Percentiles rank a stretch among this genome's conserved stretches.
Conservation (phyloP, 2,113 vertebrate species). For the Cinclus cinclus region DNA sequence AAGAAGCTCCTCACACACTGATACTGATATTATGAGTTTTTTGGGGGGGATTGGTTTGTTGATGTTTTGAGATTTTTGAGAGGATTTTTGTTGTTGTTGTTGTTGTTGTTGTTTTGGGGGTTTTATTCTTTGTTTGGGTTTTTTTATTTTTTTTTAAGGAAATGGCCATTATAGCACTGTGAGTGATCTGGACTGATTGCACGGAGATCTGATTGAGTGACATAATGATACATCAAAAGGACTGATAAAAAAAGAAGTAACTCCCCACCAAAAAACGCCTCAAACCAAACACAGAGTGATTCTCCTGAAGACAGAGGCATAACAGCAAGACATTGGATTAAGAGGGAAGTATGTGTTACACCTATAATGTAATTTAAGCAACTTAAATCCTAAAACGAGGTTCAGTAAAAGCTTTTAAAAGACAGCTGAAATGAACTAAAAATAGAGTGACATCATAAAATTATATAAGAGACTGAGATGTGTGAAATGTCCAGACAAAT, state of each 20-base stretch:
- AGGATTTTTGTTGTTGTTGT: neutral
- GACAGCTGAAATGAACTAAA: neutral
- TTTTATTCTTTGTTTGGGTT: neutral
- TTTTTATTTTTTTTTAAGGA: neutral
- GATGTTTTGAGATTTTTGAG: neutral
- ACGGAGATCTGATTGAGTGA: neutral
- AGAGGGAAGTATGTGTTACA: neutral
- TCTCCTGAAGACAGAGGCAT: neutral
- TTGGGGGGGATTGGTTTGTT: accelerated
- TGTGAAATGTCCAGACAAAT: too few relatives aligned
- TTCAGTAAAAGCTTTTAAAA: neutral
- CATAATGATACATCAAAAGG: neutral
- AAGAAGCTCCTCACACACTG: neutral
- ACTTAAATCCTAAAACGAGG: neutral
- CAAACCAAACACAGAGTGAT: neutral
- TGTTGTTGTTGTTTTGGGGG: neutral
- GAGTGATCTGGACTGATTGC: neutral
- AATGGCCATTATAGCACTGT: neutral
- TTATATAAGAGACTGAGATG: too few relatives aligned
- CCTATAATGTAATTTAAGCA: neutral
- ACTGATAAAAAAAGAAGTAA: neutral
- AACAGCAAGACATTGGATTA: neutral
- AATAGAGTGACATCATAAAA: neutral
- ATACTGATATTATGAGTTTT: neutral
- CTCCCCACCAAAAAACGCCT: too few relatives aligned